Evolutionary conservation across 2,888 invertebrate species (phyloP), one percentile per base, ranked within the genome.

Genomic region (Pammene fasciana): DNA sequence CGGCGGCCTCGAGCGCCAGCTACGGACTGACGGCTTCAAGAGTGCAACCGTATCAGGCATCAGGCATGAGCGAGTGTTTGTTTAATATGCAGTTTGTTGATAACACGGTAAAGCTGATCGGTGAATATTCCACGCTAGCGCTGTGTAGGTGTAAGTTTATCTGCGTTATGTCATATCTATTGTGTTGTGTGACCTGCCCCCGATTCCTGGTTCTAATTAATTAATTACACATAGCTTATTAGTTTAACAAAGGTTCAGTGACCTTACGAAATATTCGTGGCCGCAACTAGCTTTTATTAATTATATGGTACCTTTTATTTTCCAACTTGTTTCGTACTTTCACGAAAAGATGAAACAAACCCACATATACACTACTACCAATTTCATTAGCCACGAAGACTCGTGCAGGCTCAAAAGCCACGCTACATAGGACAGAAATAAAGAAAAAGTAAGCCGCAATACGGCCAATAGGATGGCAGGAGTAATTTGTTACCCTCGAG

Each of bases 1-100:
- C 87, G 86, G 75, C 86, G 82, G 80, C 81, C 78, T 73, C 84
- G 79, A 79, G 87, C 82, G 79, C 79, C 82, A 81, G 82, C 77
- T 77, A 79, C 79, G 81, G 81, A 91, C 90, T 90, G 89, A 79
- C 73, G 67, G 52, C 57, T 41, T 56, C 56, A 54, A 55, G 67
- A 71, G 64, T 66, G 68, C 60, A 70, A 34, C 54, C 26, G 48
- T 70, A 70, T 70, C 50, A 26, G 26, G 16, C 14, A 46, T 45
- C 68, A 68, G 57, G 26, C 52, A 45, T 55, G 57, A 41, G 60
- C 41, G 11, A 64, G 59, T 65, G 65, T 68, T 71, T 65, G 60
- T 70, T 60, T 70, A 65, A 70, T 65, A 70, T 59, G 65, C 65
- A 56, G 60, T 54, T 43, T 50, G 60, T 57, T 57, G 65, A 65